phyloP scores from a whole-genome alignment of 2,888 invertebrate species.

The Allolobophora icterica region DNA sequence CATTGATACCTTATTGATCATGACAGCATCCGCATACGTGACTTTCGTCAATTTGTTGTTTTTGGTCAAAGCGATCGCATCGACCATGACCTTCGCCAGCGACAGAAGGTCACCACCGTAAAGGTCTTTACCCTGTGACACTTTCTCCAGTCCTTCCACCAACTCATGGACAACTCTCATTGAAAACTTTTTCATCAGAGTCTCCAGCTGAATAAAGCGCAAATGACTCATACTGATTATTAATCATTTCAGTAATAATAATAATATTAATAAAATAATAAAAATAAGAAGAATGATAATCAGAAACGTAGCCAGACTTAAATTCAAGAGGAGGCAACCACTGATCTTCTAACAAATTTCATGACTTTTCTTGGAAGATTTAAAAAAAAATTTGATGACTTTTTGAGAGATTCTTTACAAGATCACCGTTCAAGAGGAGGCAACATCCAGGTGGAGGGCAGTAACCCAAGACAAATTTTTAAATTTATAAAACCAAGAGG shows the following conservation, averaged over 20 bases:
- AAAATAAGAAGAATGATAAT: too few relatives aligned
- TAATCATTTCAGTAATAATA: background rate
- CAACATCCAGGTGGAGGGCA: too few relatives aligned
- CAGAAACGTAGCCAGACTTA: too few relatives aligned
- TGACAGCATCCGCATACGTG: background rate
- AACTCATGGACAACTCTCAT: background rate
- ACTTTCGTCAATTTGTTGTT: background rate
- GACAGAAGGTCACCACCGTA: background rate
- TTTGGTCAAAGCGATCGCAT: background rate
- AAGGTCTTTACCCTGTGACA: background rate
- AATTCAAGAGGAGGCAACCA: too few relatives aligned
- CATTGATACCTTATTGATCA: background rate
- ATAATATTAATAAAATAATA: too few relatives aligned
- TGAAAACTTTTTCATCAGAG: background rate
- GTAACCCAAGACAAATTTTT: too few relatives aligned
- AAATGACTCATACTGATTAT: background rate
- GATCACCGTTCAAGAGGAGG: too few relatives aligned
- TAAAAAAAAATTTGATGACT: too few relatives aligned
- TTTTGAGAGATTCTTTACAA: too few relatives aligned
- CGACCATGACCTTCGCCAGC: conserved; percentile 24
- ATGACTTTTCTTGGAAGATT: too few relatives aligned
- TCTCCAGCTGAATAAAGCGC: background rate
- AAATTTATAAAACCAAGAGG: too few relatives aligned
- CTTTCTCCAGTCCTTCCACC: background rate
- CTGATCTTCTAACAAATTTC: too few relatives aligned